Base-by-base conservation (phyloP, 2,797 vertebrate species). In the Hirundo rustica region DNA sequence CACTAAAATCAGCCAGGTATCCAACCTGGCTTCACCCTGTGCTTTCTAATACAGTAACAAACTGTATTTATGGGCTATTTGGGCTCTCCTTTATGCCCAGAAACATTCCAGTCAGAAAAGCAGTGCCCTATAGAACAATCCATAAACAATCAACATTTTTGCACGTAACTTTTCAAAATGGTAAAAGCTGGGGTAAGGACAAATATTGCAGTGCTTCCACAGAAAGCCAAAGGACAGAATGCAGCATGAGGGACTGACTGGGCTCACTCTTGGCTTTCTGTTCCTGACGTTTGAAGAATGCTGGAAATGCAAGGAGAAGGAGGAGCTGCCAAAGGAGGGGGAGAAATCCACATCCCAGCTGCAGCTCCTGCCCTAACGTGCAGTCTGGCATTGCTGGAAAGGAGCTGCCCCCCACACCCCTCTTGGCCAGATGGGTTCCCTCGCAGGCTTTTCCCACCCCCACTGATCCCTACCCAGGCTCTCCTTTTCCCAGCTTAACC, bases 21-120 rank as follows among this genome's bases (percentile, higher is more conserved):
- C 65, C 9, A 6, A 32, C 68, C 32, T 45, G 40, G 18, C 67
- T 73, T 21, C 42, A 1, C 47, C 34, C 34, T 4, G 22, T 42
- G 25, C 32, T 93, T 83, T 64, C 71, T 23, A 5, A n/a, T 5
- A 36, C 36, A 36, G 16, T 14, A 32, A 62, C 25, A 70, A 89
- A 26, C 21, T 51, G 15, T 11, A 36, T 32, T 87, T 26, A 2
- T 26, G 30, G 29, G 21, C n/a, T 58, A 0, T 22, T 0, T 45
- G 34, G 60, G 27, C n/a, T 32, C 34, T 85, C 18, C 30, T 34
- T 60, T 62, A 25, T 66, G 29, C 40, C 64, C 55, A 50, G 11
- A 62, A 87, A 47, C 36, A 44, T 72, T 45, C 26, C 48, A 44
- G 26, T 27, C 18, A 51, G 62, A 62, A 72, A 16, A 61, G 27